These are phyloP conservation scores for Catharus minimus DNA, from an alignment of 2,113 vertebrate genomes.

Conservation along the genomic window DNA sequence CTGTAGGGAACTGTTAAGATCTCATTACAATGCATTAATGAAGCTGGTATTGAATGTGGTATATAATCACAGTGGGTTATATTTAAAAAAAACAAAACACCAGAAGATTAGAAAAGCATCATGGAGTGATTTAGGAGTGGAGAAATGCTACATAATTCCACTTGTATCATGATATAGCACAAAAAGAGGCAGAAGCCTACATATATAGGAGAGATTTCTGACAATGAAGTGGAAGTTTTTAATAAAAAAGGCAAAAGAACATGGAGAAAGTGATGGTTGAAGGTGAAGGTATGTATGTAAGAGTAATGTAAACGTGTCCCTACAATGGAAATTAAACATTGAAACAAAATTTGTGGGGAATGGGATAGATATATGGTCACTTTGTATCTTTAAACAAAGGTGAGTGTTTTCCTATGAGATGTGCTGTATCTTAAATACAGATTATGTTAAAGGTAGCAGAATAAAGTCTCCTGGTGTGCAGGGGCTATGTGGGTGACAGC, in stretches of 20 bases:
- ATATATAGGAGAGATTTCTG: background rate
- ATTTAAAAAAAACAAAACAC: rapidly evolving
- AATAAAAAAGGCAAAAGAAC: background rate
- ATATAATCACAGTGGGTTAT: background rate
- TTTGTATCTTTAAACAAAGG: background rate
- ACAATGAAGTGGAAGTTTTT: background rate
- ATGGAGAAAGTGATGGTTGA: background rate
- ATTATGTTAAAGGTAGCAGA: background rate
- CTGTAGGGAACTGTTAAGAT: background rate
- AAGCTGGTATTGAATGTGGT: background rate
- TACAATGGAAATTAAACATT: background rate
- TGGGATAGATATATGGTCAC: background rate
- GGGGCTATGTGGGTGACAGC: background rate
- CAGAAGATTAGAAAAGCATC: background rate
- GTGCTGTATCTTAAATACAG: background rate
- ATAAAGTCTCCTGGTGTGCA: background rate
- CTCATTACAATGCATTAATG: background rate
- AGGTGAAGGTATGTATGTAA: background rate
- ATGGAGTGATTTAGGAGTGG: background rate
- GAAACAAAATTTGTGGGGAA: background rate
- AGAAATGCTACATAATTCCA: background rate
- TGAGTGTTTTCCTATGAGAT: background rate
- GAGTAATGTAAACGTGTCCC: background rate
- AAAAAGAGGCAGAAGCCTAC: background rate
- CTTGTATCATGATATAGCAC: background rate